Evolutionary conservation across 2,113 vertebrate genomes (phyloP).

Genomic region (Hiodon tergisus): DNA sequence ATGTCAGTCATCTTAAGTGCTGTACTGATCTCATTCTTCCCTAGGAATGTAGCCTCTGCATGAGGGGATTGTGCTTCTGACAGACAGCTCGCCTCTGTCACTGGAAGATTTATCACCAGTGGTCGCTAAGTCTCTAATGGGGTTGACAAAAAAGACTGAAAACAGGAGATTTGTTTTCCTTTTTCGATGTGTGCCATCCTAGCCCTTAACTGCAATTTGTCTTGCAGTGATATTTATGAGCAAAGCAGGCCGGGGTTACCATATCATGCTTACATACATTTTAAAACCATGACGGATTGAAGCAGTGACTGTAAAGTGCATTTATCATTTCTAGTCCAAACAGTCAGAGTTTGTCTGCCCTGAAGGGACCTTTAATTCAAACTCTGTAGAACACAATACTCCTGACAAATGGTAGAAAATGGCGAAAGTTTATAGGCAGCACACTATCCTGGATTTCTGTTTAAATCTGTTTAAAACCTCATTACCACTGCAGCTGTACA

Average conservation of each 20-base stretch:
- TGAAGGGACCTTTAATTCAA: slow-evolving; percentile 34
- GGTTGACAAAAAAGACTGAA: background rate
- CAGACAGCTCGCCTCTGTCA: background rate
- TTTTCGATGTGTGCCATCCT: slow-evolving; percentile 29
- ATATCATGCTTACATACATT: slow-evolving; percentile 35
- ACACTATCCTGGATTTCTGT: background rate
- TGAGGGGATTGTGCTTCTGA: background rate
- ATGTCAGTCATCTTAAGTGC: no score
- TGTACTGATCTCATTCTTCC: no score
- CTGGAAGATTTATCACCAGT: background rate
- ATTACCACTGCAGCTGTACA: background rate
- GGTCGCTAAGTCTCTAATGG: background rate
- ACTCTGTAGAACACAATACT: slow-evolving; percentile 24
- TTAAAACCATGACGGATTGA: slow-evolving; percentile 34
- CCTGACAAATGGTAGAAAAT: slow-evolving; percentile 20
- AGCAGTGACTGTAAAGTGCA: slow-evolving; percentile 37
- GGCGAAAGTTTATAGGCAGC: background rate
- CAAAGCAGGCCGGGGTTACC: slow-evolving; percentile 32
- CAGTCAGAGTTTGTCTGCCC: slow-evolving; percentile 38
- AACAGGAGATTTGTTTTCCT: slow-evolving; percentile 36
- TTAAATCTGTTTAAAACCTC: background rate
- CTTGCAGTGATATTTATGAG: slow-evolving; percentile 46
- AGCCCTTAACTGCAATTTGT: slow-evolving; percentile 50
- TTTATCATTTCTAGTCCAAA: slow-evolving; percentile 50
- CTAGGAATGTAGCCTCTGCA: no score